These are phyloP conservation scores for Lycaon pictus DNA, from an alignment of 2,113 vertebrate species.

Conservation along the genomic window DNA sequence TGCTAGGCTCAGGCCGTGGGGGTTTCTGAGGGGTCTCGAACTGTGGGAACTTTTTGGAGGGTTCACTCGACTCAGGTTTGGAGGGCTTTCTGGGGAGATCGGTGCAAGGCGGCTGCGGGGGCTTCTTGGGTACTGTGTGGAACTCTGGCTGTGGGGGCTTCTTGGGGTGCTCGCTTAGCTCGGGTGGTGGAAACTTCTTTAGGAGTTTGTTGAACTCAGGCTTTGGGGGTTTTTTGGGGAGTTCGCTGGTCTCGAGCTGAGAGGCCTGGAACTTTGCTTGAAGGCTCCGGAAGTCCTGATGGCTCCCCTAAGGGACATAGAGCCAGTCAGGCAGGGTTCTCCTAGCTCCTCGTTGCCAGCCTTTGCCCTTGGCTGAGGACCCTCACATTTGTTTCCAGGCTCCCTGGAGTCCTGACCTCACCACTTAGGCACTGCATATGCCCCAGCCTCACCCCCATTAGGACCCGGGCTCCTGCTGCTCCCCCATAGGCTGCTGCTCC, in stretches of 20 bases:
- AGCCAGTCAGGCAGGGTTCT: background rate
- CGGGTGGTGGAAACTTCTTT: conserved; percentile 50
- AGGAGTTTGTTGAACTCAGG: conserved; percentile 55
- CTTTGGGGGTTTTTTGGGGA: background rate
- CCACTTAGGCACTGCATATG: background rate
- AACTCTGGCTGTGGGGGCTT: background rate
- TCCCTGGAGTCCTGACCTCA: background rate
- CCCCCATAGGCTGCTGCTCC: background rate
- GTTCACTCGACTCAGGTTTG: background rate
- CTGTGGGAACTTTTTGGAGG: background rate
- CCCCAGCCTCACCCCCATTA: background rate
- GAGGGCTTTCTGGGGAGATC: background rate
- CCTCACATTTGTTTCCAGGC: background rate
- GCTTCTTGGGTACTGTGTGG: background rate
- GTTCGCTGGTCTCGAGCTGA: conserved; percentile 30
- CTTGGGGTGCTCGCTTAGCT: background rate
- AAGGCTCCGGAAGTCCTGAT: conserved; percentile 77
- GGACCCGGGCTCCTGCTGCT: background rate
- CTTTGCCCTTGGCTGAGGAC: background rate
- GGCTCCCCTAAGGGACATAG: conserved; percentile 55
- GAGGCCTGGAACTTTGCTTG: conserved; percentile 80
- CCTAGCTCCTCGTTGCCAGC: background rate
- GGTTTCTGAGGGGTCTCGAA: background rate
- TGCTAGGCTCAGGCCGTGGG: background rate
- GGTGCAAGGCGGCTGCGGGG: background rate